These are phyloP conservation scores for Colletes latitarsis DNA, from an alignment of 1,140 invertebrate species.

Conservation along the genomic window DNA sequence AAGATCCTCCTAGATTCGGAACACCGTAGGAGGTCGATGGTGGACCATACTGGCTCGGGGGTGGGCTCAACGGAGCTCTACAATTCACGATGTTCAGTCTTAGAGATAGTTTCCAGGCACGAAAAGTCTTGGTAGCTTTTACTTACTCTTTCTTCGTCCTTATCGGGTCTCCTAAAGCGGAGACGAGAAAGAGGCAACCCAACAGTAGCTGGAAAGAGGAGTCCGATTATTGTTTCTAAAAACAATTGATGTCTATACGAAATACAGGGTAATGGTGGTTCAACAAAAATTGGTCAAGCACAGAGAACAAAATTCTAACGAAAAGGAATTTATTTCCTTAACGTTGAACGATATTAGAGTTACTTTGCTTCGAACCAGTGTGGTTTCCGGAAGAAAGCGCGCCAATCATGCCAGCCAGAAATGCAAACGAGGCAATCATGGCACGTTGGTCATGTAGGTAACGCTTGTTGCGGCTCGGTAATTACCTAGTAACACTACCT, in stretches of 20 bases:
- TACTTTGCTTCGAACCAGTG: too few relatives aligned
- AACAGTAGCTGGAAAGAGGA: slow-evolving; percentile 77
- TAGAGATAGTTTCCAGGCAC: too few relatives aligned
- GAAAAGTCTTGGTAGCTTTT: too few relatives aligned
- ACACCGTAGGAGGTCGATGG: slow-evolving; percentile 55
- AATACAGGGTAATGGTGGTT: too few relatives aligned
- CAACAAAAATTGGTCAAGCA: too few relatives aligned
- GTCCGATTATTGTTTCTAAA: background rate
- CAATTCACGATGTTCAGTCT: background rate
- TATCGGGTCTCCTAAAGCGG: slow-evolving; percentile 74
- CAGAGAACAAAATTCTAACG: too few relatives aligned
- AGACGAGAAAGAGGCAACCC: slow-evolving; percentile 74
- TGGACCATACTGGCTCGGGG: slow-evolving; percentile 31
- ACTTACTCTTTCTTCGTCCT: slow-evolving; percentile 76
- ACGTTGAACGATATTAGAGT: too few relatives aligned
- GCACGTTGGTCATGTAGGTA: slow-evolving; percentile 29
- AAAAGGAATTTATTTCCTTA: too few relatives aligned
- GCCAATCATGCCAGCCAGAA: slow-evolving; percentile 5
- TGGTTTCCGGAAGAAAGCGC: slow-evolving; percentile 1
- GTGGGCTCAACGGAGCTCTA: slow-evolving; percentile 56
- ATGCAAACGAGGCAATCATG: slow-evolving; percentile 29
- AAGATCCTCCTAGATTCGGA: slow-evolving; percentile 49
- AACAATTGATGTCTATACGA: background rate
- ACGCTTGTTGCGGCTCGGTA: slow-evolving; percentile 9
- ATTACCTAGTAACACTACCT: slow-evolving; percentile 26